Evolutionary conservation across 2,888 invertebrate genomes (phyloP), one percentile per base, ranked within the genome.

Genomic region (Diabrotica balteata): DNA sequence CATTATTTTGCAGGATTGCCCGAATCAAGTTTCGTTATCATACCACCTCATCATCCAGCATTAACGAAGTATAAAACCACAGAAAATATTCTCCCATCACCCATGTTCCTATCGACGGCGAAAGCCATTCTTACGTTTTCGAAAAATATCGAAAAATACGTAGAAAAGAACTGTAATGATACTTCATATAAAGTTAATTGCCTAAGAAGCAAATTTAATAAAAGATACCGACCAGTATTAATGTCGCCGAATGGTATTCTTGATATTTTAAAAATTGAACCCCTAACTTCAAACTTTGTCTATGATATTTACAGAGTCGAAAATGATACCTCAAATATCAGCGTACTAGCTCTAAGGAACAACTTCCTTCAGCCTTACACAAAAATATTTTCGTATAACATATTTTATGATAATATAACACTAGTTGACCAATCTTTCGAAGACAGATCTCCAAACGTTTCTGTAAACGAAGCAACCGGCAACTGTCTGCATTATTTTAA

Each of bases 61-160:
- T 71, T 76, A 6, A 75, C 73, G 60, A 72, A 59, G 17, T 70
- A 69, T 53, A 73, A 74, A 47, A 72, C 73, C 51, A 63, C 76
- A 42, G 73, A 74, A 45, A 78, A 78, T 64, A 75, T 83, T 32
- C 70, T 79, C 43, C 80, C 82, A 22, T 77, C 79, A 8, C 81
- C 82, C 4, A 49, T 82, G 44, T 73, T 84, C 7, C 81, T 84
- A 53, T 83, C 83, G 63, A 73, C 82, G 8, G 82, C 84, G 0
- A 75, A 75, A 63, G 81, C 82, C 4, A 72, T 84, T 10, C 53
- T 83, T 10, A 75, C 74, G 51, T 79, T 77, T 59, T 74, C 77
- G 0, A 71, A 76, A 61, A 75, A 76, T 60, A 65, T 81, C 42
- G 72, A 76, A 45, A 63, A 73, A 22, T 78, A 78, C 51, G 57